Conservation (phyloP, 2,797 vertebrate species). For the Syngnathus rostellatus region DNA sequence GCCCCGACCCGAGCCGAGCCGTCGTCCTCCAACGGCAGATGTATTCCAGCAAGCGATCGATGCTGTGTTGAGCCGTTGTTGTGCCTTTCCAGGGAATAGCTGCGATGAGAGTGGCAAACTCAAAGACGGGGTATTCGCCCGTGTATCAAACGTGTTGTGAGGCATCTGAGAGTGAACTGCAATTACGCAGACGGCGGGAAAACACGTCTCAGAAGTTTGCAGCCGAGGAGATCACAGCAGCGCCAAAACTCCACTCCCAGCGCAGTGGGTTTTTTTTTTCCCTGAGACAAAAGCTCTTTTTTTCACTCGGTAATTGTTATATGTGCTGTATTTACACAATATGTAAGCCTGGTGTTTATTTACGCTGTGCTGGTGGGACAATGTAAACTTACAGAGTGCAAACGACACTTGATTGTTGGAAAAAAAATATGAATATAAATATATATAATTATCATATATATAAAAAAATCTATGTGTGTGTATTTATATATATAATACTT, state of each 20-base stretch:
- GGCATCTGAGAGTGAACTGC: not conserved
- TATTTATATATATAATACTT: too few relatives aligned
- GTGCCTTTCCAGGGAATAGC: slow-evolving; percentile 58
- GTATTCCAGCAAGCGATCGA: slow-evolving; percentile 69
- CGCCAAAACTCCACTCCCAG: slow-evolving; percentile 14
- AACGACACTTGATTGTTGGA: not conserved
- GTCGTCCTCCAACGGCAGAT: slow-evolving; percentile 60
- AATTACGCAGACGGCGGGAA: slow-evolving; percentile 35
- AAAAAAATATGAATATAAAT: too few relatives aligned
- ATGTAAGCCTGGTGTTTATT: not conserved
- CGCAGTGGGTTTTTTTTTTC: slow-evolving; percentile 14
- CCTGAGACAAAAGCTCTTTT: slow-evolving; percentile 15
- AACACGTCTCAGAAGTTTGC: not conserved
- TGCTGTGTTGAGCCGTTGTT: slow-evolving; percentile 42
- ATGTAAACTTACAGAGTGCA: not conserved
- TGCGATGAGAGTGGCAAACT: slow-evolving; percentile 60
- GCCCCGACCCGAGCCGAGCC: slow-evolving; percentile 39
- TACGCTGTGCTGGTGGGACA: not conserved
- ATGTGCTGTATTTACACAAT: not conserved
- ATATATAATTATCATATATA: too few relatives aligned
- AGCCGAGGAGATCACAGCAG: slow-evolving; percentile 21
- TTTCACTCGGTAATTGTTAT: slow-evolving; percentile 1
- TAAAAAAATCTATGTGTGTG: too few relatives aligned
- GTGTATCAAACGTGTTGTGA: slow-evolving; percentile 60
- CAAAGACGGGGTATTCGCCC: slow-evolving; percentile 52